Percentiles rank a stretch among this genome's conserved stretches.
These are phyloP conservation scores for Palloptera scutellata DNA, from an alignment of 2,888 invertebrate species.

Conservation along the genomic window DNA sequence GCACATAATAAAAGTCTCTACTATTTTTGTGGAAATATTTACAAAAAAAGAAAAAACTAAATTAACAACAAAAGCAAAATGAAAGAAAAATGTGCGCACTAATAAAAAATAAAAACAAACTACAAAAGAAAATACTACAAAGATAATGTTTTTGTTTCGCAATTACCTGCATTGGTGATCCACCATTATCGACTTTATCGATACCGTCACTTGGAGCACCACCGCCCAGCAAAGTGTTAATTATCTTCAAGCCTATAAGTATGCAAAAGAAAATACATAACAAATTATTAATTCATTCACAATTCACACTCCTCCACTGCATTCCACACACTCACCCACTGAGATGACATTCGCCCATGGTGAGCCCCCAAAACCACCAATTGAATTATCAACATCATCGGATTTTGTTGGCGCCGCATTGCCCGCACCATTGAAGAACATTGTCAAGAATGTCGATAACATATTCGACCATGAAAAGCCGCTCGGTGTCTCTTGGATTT, in stretches of 20 bases:
- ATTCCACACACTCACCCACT: conserved; percentile 67
- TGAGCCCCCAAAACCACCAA: conserved; percentile 74
- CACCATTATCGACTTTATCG: conserved; percentile 89
- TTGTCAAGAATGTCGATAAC: conserved; percentile 85
- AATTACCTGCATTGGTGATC: conserved; percentile 86
- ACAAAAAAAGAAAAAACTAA: no score
- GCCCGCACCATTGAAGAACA: conserved; percentile 78
- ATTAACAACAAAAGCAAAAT: conserved; percentile 15
- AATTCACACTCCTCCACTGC: not conserved
- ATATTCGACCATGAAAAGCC: conserved; percentile 91
- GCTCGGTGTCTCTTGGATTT: conserved; percentile 74
- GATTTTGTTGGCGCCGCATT: conserved; percentile 76
- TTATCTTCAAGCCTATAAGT: conserved; percentile 74
- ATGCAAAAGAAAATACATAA: not conserved
- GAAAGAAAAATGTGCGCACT: conserved; percentile 17
- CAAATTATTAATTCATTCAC: not conserved
- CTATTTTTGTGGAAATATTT: conserved; percentile 12
- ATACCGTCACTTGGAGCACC: conserved; percentile 80
- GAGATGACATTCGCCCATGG: conserved; percentile 89
- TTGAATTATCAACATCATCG: conserved; percentile 73
- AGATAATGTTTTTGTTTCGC: conserved; percentile 10
- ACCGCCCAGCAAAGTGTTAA: conserved; percentile 84
- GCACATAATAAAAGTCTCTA: conserved; percentile 25
- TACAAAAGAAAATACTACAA: not conserved
- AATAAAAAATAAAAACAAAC: not conserved